These are phyloP conservation scores for Mus caroli DNA, from an alignment of 2,797 vertebrate species.

Conservation along the genomic window DNA sequence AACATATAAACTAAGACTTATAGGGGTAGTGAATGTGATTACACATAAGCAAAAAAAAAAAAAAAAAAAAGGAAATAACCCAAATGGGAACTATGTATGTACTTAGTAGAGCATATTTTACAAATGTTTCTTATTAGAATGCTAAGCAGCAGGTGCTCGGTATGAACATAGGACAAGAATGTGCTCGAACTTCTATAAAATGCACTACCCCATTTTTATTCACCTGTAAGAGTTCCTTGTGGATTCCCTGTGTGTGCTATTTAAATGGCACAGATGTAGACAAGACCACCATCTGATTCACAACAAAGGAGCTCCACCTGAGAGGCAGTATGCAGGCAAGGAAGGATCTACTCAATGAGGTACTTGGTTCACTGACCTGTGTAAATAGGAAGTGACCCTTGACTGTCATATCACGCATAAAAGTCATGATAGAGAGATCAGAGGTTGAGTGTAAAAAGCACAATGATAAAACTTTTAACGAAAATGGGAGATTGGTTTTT, in stretches of 20 bases:
- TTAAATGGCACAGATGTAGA: neutral
- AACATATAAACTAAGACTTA: neutral
- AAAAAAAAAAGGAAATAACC: neutral
- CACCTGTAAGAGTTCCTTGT: neutral
- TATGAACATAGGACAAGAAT: neutral
- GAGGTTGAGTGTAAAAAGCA: neutral
- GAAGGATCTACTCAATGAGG: neutral
- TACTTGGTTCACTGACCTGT: accelerated
- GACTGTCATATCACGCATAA: neutral
- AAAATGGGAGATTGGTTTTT: neutral
- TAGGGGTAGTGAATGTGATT: neutral
- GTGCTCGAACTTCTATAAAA: neutral
- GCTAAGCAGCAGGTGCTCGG: neutral
- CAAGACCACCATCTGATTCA: neutral
- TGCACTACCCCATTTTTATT: neutral
- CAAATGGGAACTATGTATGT: neutral
- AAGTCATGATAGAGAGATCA: neutral
- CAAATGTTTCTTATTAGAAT: neutral
- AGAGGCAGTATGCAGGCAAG: neutral
- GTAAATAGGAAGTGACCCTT: neutral
- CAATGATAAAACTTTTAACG: neutral
- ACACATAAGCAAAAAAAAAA: neutral
- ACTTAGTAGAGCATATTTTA: neutral
- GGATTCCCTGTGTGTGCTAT: neutral
- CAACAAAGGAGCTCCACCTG: neutral